Conservation (phyloP, 2,113 vertebrate species). For the Rhinichthys klamathensis region DNA sequence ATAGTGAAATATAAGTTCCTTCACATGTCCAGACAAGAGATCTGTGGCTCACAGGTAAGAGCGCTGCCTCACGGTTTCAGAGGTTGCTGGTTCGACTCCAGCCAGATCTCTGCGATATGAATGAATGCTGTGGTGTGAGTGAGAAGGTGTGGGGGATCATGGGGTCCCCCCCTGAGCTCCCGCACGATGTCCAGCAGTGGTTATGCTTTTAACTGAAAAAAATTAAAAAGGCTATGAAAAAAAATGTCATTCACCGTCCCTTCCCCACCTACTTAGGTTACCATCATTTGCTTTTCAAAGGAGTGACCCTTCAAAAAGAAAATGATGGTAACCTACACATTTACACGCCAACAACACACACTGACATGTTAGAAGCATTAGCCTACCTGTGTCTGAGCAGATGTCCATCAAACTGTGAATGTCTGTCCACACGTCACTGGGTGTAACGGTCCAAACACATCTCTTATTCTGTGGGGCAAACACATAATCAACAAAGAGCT, state of each 20-base stretch:
- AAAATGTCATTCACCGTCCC: rapidly evolving
- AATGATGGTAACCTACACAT: not conserved
- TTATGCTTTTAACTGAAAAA: not conserved
- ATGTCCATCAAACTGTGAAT: not conserved
- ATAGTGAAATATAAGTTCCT: not conserved
- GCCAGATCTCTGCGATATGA: too few relatives aligned
- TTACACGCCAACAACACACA: not conserved
- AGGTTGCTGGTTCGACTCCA: not conserved
- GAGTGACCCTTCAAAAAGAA: not conserved
- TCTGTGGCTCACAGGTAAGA: not conserved
- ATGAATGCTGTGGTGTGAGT: not conserved
- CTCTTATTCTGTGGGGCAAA: too few relatives aligned
- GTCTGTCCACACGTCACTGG: not conserved
- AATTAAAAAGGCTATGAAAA: not conserved
- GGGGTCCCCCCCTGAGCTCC: too few relatives aligned
- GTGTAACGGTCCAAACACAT: too few relatives aligned
- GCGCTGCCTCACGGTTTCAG: not conserved
- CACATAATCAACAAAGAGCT: too few relatives aligned
- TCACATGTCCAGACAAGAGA: not conserved
- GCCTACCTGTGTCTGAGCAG: not conserved
- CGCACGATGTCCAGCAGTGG: not conserved
- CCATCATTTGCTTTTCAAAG: too few relatives aligned
- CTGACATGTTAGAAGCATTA: not conserved
- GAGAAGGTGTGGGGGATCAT: not conserved
- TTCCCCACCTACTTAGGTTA: not conserved